These are phyloP conservation scores for Champsocephalus gunnari DNA, from an alignment of 2,797 vertebrate genomes.

Conservation along the genomic window DNA sequence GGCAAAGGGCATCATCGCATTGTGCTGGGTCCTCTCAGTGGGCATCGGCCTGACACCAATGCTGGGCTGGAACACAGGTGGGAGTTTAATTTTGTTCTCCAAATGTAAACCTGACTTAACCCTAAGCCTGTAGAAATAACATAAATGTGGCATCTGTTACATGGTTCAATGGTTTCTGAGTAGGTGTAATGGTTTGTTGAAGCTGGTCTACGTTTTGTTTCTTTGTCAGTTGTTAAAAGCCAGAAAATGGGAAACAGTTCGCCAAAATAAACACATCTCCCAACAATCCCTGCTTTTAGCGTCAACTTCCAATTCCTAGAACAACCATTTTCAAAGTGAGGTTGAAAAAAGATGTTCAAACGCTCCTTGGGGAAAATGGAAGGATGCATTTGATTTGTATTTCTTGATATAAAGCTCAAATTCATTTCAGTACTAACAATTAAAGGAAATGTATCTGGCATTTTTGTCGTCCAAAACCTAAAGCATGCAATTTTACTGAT, in stretches of 20 bases:
- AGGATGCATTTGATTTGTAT: neutral
- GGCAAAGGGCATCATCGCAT: constrained; percentile 91
- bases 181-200: neutral
- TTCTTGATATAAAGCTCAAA: neutral
- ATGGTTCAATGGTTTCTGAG: neutral
- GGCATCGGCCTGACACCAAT: constrained; percentile 95
- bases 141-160: neutral
- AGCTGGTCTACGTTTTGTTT: neutral
- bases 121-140: neutral
- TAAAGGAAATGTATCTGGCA: neutral
- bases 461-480: neutral
- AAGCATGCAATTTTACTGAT: neutral
- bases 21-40: constrained; percentile 95
- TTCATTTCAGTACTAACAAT: neutral
- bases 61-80: constrained; percentile 92
- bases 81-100: constrained; percentile 2
- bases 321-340: neutral
- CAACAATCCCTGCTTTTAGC: neutral
- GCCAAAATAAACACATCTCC: neutral
- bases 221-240: neutral
- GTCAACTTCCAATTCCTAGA: neutral
- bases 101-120: neutral
- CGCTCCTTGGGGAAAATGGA: neutral
- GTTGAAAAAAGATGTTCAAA: neutral
- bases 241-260: neutral